Conservation (phyloP, 2,888 invertebrate genomes). For the Epirrhoe alternata region DNA sequence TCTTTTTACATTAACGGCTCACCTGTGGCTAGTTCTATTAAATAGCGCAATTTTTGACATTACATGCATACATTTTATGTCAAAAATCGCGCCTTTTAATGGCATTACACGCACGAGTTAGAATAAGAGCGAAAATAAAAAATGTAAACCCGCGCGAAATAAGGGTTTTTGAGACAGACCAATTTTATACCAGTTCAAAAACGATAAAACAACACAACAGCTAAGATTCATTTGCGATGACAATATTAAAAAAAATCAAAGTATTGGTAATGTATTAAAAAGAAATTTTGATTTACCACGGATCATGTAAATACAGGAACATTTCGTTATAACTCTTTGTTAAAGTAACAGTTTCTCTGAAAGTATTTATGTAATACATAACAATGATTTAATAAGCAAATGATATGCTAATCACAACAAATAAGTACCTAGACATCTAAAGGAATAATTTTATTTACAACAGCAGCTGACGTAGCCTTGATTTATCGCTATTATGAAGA, state of each 20-base stretch:
- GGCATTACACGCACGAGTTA: no score
- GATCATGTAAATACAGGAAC: background rate
- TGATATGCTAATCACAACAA: slow-evolving; percentile 58
- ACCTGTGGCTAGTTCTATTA: no score
- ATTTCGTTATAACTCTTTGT: background rate
- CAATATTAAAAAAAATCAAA: slow-evolving; percentile 6
- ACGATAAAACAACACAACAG: background rate
- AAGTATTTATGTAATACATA: background rate
- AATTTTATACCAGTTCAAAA: background rate
- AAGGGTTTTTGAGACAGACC: background rate
- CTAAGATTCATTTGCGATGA: slow-evolving; percentile 22
- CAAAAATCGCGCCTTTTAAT: no score
- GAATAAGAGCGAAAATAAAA: no score
- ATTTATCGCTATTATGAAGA: slow-evolving; percentile 7
- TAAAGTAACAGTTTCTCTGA: slow-evolving; percentile 1
- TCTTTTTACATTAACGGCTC: no score
- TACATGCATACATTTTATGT: no score
- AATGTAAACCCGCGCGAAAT: background rate
- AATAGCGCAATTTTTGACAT: no score
- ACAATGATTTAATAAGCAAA: slow-evolving; percentile 47
- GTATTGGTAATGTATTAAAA: background rate
- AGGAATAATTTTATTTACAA: slow-evolving; percentile 27
- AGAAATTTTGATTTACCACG: background rate
- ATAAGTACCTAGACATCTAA: slow-evolving; percentile 15
- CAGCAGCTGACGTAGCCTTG: slow-evolving; percentile 8